Evolutionary conservation across 1,140 invertebrate species (phyloP), one percentile per base, ranked within the genome.

Genomic region (Drosophila leontia): DNA sequence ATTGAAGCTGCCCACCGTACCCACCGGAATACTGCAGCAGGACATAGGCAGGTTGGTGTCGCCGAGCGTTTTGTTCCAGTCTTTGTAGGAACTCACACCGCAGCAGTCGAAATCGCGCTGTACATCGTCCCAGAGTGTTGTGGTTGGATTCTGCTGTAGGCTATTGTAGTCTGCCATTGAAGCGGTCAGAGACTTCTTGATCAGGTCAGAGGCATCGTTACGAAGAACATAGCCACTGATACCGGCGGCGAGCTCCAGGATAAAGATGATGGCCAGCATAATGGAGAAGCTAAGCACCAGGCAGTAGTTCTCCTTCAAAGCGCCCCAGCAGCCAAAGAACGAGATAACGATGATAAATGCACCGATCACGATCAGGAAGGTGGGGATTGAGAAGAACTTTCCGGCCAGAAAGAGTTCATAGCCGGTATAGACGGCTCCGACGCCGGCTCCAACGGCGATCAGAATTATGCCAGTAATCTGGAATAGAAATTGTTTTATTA

Each of bases 321-420:
- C 97, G 34, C 97, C 97, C 92, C 97, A 98, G 93, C 97, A 98
- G 77, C 97, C 97, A 74, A 97, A 96, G 93, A 97, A 97, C 0
- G 97, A 95, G 41, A 97, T 96, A 56, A 97, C 91, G 88, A 97
- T 97, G 47, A 97, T 95, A 42, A 97, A 95, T 3, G 95, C 91
- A 9, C 97, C 97, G 34, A 97, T 95, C 9, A 96, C 95, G 56
- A 98, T 96, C 45, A 97, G 94, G 48, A 98, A 94, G 19, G 96
- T 95, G 15, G 97, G 96, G 29, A 96, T 94, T 0, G 95, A 94
- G 57, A 94, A 92, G 77, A 95, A 94, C 70, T 94, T 93, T 11
- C 93, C 85, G 75, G 95, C 94, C 53, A 96, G 92, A 82, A 97
- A 95, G 56, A 95, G 93, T 50, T 95, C 93, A 93, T 97, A 97